A percentile compares a stretch with the other conserved stretches of the same genome.
Evolutionary conservation across 2,797 vertebrate genomes (phyloP).

Genomic region (Syndactyla subalaris): DNA sequence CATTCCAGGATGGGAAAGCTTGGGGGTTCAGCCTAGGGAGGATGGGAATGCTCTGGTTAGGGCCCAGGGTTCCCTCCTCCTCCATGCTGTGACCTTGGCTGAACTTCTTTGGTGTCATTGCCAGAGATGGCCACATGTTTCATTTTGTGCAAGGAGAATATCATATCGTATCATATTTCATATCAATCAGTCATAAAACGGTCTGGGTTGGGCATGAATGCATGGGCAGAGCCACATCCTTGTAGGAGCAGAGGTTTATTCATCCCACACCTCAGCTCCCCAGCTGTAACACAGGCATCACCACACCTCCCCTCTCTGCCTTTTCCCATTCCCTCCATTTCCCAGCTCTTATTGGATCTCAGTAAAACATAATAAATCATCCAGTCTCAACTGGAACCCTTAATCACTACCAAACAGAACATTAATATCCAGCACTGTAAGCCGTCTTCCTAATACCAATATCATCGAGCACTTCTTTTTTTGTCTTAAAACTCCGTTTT

Average conservation of each 20-base stretch:
- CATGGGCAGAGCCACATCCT: neutral
- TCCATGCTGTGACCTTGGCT: neutral
- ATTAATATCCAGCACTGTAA: constrained; percentile 34
- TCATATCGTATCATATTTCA: too few species aligned
- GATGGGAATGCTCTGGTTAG: neutral
- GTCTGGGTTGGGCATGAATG: neutral
- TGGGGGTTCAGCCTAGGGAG: neutral
- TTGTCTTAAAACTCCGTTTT: constrained; percentile 32
- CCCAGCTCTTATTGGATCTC: neutral
- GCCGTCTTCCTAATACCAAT: constrained; percentile 21
- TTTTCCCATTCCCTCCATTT: neutral
- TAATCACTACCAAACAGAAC: neutral
- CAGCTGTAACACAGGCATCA: neutral
- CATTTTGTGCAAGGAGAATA: neutral
- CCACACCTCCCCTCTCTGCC: neutral
- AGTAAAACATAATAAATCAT: neutral
- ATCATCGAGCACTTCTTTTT: constrained; percentile 22
- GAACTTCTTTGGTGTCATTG: neutral
- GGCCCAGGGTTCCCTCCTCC: neutral
- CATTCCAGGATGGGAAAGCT: neutral
- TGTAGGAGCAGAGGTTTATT: neutral
- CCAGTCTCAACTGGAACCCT: constrained; percentile 37
- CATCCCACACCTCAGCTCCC: neutral
- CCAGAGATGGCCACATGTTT: neutral
- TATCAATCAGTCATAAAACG: neutral